phyloP scores from a whole-genome alignment of 1,140 invertebrate species.

The Leptoteleia sp. region DNA sequence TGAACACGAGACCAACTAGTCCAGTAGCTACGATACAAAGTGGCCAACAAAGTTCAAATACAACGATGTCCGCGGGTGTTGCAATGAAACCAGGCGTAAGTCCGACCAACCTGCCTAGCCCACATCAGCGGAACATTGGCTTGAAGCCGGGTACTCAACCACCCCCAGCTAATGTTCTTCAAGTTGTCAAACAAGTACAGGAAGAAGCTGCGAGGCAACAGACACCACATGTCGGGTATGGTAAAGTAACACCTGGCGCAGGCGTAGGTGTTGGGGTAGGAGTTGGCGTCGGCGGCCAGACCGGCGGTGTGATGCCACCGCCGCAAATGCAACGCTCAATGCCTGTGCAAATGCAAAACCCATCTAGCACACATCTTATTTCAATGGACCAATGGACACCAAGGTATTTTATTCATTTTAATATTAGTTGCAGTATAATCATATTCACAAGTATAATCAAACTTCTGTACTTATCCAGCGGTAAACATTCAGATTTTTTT shows the following conservation, averaged over 20 bases:
- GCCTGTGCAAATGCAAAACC: conserved; percentile 78
- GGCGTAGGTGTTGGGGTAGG: conserved; percentile 75
- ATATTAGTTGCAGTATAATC: too few relatives aligned
- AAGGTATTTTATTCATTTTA: conserved; percentile 73
- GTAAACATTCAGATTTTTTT: too few relatives aligned
- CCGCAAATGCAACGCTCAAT: conserved; percentile 84
- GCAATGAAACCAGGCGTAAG: conserved; percentile 79
- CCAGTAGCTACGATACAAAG: conserved; percentile 74
- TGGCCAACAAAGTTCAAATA: conserved; percentile 76
- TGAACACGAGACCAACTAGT: conserved; percentile 86
- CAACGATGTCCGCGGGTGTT: conserved; percentile 78
- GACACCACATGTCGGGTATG: conserved; percentile 86
- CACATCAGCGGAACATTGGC: conserved; percentile 84
- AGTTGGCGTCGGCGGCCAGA: conserved; percentile 77
- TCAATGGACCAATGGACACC: conserved; percentile 87
- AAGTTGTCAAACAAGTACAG: conserved; percentile 95
- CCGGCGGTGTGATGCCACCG: conserved; percentile 85
- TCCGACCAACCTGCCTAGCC: conserved; percentile 77
- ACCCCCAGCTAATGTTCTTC: conserved; percentile 90
- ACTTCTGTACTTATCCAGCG: too few relatives aligned
- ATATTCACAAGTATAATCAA: not conserved
- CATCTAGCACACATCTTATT: conserved; percentile 81
- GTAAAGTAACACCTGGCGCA: conserved; percentile 85
- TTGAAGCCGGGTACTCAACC: conserved; percentile 87
- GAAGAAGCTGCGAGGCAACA: conserved; percentile 94